These are phyloP conservation scores for Plotosus lineatus DNA, from an alignment of 2,113 vertebrate genomes.

Conservation along the genomic window DNA sequence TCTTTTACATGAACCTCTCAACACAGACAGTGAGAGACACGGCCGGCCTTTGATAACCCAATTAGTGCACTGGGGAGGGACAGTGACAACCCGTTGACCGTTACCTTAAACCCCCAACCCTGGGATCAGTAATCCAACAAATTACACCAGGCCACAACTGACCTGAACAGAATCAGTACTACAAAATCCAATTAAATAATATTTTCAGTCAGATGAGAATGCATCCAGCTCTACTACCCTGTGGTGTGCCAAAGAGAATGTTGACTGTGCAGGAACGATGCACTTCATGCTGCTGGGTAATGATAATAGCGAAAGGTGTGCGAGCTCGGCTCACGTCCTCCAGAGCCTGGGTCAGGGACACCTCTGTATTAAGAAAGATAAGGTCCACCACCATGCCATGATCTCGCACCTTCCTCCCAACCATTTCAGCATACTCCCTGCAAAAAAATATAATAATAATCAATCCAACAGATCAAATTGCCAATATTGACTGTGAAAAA, in stretches of 20 bases:
- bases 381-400: constrained; percentile 97
- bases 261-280: constrained; percentile 98
- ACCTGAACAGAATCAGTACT: no score
- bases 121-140: no score
- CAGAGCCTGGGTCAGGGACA: constrained; percentile 92
- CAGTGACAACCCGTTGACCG: no score
- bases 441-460: no score
- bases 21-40: no score
- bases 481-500: neutral
- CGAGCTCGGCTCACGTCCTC: constrained; percentile 94
- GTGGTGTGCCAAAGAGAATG: constrained; percentile 95
- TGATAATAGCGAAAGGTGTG: constrained; percentile 96
- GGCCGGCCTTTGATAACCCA: no score
- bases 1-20: no score
- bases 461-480: constrained; percentile 9
- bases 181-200: neutral
- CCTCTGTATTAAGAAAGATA: constrained; percentile 98
- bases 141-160: no score
- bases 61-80: no score
- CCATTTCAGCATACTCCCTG: constrained; percentile 95
- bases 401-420: constrained; percentile 94
- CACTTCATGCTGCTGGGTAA: constrained; percentile 96
- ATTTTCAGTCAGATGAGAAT: neutral
- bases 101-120: no score
- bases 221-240: constrained; percentile 75